Base-by-base conservation (phyloP, 1,140 invertebrate species). In the Samia ricini region DNA sequence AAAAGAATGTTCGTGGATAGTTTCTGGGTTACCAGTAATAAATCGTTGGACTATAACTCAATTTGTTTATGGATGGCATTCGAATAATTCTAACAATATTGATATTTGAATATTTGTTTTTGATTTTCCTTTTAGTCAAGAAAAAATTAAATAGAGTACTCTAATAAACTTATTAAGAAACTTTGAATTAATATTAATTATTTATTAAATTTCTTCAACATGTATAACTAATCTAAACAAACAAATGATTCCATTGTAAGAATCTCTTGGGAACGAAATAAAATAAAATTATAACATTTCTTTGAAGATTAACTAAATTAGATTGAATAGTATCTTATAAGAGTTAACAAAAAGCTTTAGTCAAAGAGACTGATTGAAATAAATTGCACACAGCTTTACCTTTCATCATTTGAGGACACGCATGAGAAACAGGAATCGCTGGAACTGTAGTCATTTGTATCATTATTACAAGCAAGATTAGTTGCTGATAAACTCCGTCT, bases 391-490 rank as follows among this genome's bases (percentile, higher is more conserved):
- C 12, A 42, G 4, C 0, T 20, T 63, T 71, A 85, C 81, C 79
- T 82, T 58, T 85, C 83, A 72, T 88, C 81, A 58, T 74, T 73
- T 6, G 77, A 84, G 21, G 77, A 79, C 12, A 80, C 55, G 64
- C 74, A 78, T 1, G 85, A 87, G 1, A 76, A 71, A 52, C 79
- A 85, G 3, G 85, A 86, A 20, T 88, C 84, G 63, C 81, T 84
- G 4, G 81, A 82, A 51, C 72, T 80, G 10, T 72, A 68, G 23
- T 60, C 57, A 64, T 66, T 75, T 4, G 66, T 61, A 12, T 83
- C 72, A 57, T 74, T 66, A 23, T 83, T 74, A 10, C 69, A 63
- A 3, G 77, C 61, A 7, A 89, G 71, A 52, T 89, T 76, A 0
- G 79, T 77, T 10, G 78, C 76, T 0, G 87, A 89, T 2, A 77